Percentiles rank a stretch among this genome's conserved stretches.
Evolutionary conservation across 2,888 invertebrate genomes (phyloP).

Genomic region (Amiota minor): DNA sequence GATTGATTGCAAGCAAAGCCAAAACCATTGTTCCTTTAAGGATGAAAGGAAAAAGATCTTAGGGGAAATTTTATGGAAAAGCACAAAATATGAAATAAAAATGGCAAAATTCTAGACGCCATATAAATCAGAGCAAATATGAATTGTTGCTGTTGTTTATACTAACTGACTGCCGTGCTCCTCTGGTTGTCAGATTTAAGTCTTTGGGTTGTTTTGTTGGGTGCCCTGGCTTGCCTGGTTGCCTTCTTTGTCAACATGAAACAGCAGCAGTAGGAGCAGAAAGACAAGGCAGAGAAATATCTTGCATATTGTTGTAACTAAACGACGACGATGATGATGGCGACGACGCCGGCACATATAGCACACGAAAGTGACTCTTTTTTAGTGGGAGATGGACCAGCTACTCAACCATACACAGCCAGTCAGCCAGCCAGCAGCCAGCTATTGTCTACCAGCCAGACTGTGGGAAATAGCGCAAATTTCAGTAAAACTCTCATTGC

Average conservation of each 20-base stretch:
- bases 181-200: no score
- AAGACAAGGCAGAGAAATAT: neutral
- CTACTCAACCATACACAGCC: neutral
- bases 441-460: constrained; percentile 7
- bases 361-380: neutral
- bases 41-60: constrained; percentile 47
- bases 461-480: constrained; percentile 28
- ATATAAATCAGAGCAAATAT: constrained; percentile 67
- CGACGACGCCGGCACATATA: constrained; percentile 11
- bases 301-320: constrained; percentile 8
- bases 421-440: neutral
- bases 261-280: neutral
- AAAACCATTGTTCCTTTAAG: neutral
- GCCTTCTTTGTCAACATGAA: constrained; percentile 42
- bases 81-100: constrained; percentile 64
- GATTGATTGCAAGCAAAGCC: constrained; percentile 58
- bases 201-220: constrained; percentile 39
- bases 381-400: constrained; percentile 4
- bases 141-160: constrained; percentile 61
- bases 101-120: constrained; percentile 67
- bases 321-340: neutral
- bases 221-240: constrained; percentile 36
- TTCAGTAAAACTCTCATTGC: neutral
- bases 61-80: neutral
- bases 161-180: constrained; percentile 34